Conservation (phyloP, 2,797 vertebrate genomes). For the Anguilla obscura region DNA sequence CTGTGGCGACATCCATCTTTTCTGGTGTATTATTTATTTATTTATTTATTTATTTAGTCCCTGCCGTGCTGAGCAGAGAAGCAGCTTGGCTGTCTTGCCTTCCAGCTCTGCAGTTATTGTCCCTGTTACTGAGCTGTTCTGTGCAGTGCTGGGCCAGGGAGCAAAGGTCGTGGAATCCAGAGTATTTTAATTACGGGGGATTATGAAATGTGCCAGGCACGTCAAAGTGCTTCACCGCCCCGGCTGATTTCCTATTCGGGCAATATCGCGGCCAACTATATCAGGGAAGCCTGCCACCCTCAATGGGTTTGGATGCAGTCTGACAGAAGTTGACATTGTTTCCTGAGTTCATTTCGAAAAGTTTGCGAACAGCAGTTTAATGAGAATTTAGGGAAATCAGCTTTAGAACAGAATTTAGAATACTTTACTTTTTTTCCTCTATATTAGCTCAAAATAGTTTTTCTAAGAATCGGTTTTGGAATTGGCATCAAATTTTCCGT, state of each 20-base stretch:
- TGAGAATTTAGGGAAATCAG: background rate
- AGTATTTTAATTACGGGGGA: conserved; percentile 67
- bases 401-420: background rate
- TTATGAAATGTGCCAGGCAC: conserved; percentile 62
- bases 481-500: background rate
- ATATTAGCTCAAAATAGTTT: background rate
- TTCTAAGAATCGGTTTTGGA: background rate
- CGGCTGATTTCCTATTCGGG: conserved; percentile 62
- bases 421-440: background rate
- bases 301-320: conserved; percentile 35
- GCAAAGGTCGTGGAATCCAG: conserved; percentile 63
- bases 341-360: background rate
- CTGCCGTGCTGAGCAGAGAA: background rate
- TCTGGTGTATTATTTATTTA: background rate
- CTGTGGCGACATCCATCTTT: background rate
- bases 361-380: background rate
- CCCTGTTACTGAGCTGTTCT: conserved; percentile 57
- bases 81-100: conserved; percentile 1
- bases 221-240: conserved; percentile 53
- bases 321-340: conserved; percentile 28
- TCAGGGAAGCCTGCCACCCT: conserved; percentile 42
- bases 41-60: conserved; percentile 6
- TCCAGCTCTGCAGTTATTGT: conserved; percentile 50
- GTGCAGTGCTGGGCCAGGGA: conserved; percentile 56
- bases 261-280: conserved; percentile 60